phyloP scores from a whole-genome alignment of 2,888 invertebrate genomes.

The Sepioteuthis lessoniana region DNA sequence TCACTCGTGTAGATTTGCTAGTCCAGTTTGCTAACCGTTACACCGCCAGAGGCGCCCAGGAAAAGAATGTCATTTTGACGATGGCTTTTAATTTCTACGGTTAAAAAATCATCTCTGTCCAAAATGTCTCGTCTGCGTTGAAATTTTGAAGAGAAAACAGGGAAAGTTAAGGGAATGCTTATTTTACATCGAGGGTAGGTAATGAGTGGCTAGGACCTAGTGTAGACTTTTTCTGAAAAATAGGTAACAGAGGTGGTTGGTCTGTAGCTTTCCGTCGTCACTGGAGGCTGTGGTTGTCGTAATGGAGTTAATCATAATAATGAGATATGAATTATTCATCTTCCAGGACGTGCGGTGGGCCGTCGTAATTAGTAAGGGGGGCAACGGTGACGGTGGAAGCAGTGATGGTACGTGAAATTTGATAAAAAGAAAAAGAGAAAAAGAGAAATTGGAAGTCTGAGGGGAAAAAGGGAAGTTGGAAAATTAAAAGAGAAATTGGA shows the following conservation, averaged over 20 bases:
- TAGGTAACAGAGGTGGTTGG: neutral
- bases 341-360: neutral
- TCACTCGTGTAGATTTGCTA: no score
- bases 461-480: no score
- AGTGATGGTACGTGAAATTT: neutral
- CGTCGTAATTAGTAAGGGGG: neutral
- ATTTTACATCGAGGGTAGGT: neutral
- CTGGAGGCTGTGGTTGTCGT: neutral
- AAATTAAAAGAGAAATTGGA: no score
- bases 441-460: no score
- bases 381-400: neutral
- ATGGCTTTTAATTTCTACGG: no score
- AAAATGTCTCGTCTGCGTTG: no score
- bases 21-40: no score
- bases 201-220: neutral
- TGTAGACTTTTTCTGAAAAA: neutral
- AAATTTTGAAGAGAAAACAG: no score
- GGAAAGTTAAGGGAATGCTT: neutral
- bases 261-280: neutral
- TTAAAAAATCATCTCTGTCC: no score
- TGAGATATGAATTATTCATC: constrained; percentile 10
- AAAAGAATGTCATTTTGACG: no score
- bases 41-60: no score
- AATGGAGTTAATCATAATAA: neutral
- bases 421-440: neutral